A percentile compares a stretch with the other conserved stretches of the same genome.
Conservation (phyloP, 2,113 vertebrate genomes). For the Sinocyclocheilus grahami region DNA sequence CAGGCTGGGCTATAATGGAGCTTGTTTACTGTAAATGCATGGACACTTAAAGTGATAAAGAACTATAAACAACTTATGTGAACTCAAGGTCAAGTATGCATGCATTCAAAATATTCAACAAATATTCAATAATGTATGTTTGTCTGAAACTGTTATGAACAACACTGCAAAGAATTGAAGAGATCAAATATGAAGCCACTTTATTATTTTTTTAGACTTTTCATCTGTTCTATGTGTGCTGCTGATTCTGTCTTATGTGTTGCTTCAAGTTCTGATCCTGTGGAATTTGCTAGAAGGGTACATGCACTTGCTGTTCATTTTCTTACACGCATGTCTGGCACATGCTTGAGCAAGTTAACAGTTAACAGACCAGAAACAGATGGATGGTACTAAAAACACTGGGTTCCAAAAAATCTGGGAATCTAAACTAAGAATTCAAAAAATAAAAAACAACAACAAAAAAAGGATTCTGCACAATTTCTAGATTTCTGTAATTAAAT, state of each 20-base stretch:
- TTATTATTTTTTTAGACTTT: neutral
- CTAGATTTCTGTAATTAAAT: too few relatives aligned
- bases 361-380: conserved; percentile 9
- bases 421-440: neutral
- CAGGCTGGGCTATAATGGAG: neutral
- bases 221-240: neutral
- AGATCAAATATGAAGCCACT: neutral
- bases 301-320: neutral
- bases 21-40: conserved; percentile 17
- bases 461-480: too few relatives aligned
- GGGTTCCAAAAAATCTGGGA: neutral
- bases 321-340: neutral
- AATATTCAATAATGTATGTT: neutral
- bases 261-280: conserved; percentile 1
- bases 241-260: neutral
- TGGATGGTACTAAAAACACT: neutral
- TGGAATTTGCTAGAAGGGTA: conserved; percentile 15
- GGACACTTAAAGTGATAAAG: neutral
- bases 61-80: neutral
- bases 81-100: neutral
- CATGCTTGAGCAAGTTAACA: neutral
- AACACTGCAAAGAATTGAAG: neutral
- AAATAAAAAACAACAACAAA: neutral
- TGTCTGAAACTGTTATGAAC: neutral
- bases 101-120: neutral